Evolutionary conservation across 2,888 invertebrate species (phyloP), one percentile per base, ranked within the genome.

Genomic region (Drosophila anomelani): DNA sequence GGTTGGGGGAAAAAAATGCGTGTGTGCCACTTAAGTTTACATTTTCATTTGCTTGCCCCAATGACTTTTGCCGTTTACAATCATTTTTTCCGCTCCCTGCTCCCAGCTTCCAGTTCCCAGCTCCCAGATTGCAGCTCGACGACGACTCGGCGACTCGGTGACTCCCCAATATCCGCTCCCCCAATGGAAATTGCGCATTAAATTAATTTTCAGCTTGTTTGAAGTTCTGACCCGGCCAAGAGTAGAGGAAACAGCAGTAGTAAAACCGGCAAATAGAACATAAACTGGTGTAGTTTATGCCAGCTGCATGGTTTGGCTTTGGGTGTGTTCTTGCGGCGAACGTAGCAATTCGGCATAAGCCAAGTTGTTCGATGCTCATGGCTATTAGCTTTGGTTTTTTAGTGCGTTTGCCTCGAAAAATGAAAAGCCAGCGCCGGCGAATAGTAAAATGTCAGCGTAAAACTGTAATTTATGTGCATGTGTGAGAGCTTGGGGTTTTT

Each of bases 401-500:
- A 85, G 83, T 88, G 77, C 79, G 56, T 75, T 57, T 56, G 60
- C 71, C 59, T 66, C 71, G 72, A 79, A 85, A 87, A 81, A 81
- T 87, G 85, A 87, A 84, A 87, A 80, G 87, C 74, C 86, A 86
- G 76, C 77, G 78, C 70, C 69, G 79, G 75, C 71, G 78, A 88
- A 89, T 87, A 85, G 88, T 87, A 89, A 88, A 88, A 81, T 89
- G 90, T 88, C 86, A 88, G 90, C 86, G 86, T 80, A 89, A 87
- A 88, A 88, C 75, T 83, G 90, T 89, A 88, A 87, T 87, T 89
- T 89, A 89, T 87, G 89, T 88, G 75, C 85, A 76, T 83, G 81
- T 80, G 86, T 77, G 84, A 63, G 76, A 63, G 76, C 44, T 29
- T 10, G 47, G 56, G 74, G 9, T 23, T 46, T 49, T 56, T 43